phyloP scores from a whole-genome alignment of 2,888 invertebrate genomes.

The Andrena trimmerana region DNA sequence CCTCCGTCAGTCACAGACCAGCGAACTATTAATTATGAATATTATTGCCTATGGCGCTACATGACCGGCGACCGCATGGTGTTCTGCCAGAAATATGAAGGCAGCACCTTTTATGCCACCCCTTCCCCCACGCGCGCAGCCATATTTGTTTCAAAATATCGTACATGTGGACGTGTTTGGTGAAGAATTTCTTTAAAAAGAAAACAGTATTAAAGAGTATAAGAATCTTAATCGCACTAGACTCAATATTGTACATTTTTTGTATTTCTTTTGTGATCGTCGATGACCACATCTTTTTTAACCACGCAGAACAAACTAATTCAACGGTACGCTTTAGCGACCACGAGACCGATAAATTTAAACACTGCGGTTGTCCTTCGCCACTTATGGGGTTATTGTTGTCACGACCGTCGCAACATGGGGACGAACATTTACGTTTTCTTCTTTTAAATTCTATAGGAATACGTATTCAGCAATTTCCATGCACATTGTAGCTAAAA shows the following conservation, averaged over 20 bases:
- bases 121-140: constrained; percentile 47
- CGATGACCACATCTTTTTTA: constrained; percentile 24
- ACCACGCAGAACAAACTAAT: constrained; percentile 58
- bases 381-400: constrained; percentile 31
- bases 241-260: constrained; percentile 2
- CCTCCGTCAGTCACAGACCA: constrained; percentile 82
- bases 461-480: background rate
- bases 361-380: constrained; percentile 50
- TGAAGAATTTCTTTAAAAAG: background rate
- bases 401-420: constrained; percentile 18
- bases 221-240: background rate
- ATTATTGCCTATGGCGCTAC: constrained; percentile 84
- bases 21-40: constrained; percentile 85
- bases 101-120: constrained; percentile 43
- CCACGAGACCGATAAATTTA: constrained; percentile 51
- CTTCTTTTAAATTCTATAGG: background rate
- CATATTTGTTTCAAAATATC: constrained; percentile 78
- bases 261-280: constrained; percentile 15
- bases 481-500: background rate
- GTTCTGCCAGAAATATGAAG: constrained; percentile 81
- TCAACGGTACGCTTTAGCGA: constrained; percentile 39
- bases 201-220: background rate
- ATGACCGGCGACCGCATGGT: constrained; percentile 76
- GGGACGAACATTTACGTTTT: background rate
- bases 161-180: constrained; percentile 59